These are phyloP conservation scores for Todiramphus saurophagus DNA, from an alignment of 2,113 vertebrate species.

Conservation along the genomic window DNA sequence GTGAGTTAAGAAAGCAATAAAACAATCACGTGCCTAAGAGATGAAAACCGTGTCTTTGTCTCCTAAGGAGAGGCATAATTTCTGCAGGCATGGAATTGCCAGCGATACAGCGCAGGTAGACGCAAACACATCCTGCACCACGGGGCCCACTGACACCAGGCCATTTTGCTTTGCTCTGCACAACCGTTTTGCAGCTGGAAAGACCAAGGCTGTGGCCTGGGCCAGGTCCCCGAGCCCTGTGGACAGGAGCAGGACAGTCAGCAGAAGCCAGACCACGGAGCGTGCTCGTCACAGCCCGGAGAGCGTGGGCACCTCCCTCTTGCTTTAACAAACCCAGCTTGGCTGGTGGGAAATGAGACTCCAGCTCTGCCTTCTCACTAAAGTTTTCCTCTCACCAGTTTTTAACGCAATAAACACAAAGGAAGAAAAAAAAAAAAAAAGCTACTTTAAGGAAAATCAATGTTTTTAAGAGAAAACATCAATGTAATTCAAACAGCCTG, in stretches of 20 bases:
- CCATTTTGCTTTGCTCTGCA: too few relatives aligned
- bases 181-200: neutral
- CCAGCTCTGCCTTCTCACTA: neutral
- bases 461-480: constrained; percentile 76
- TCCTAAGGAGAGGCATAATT: neutral
- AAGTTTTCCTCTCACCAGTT: constrained; percentile 38
- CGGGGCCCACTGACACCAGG: neutral
- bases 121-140: rapidly evolving
- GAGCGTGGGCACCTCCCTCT: too few relatives aligned
- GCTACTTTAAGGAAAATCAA: constrained; percentile 70
- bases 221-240: too few relatives aligned
- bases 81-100: neutral
- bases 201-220: neutral
- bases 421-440: constrained; percentile 26
- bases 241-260: neutral
- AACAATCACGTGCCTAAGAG: neutral
- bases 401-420: constrained; percentile 70
- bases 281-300: rapidly evolving
- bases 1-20: neutral
- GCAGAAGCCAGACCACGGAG: neutral
- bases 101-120: neutral
- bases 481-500: constrained; percentile 63
- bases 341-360: neutral
- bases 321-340: neutral
- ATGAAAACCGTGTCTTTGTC: neutral